Evolutionary conservation across 2,113 vertebrate genomes (phyloP).

Genomic region (Aptenodytes patagonicus): DNA sequence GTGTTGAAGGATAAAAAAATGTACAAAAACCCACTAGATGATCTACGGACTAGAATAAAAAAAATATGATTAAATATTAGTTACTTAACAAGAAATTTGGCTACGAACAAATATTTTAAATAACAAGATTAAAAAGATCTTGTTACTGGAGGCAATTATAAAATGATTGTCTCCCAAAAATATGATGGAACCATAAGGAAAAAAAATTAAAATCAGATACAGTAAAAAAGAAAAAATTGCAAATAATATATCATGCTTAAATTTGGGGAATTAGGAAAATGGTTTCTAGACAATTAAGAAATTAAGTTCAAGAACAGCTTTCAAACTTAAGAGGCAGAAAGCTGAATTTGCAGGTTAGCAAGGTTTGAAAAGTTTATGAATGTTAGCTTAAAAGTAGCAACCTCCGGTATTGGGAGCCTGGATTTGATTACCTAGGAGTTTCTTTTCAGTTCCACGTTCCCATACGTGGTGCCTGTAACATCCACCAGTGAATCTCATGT

Average conservation of each 20-base stretch:
- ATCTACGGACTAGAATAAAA: background rate
- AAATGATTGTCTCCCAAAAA: background rate
- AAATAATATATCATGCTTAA: background rate
- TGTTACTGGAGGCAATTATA: background rate
- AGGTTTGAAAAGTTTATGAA: background rate
- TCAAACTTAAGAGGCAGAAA: background rate
- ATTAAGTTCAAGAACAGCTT: background rate
- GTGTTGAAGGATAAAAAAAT: background rate
- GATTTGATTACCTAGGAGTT: background rate
- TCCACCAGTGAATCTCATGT: background rate
- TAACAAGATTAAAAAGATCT: background rate
- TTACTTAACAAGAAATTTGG: background rate
- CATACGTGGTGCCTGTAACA: background rate
- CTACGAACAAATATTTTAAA: background rate
- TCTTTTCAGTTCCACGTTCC: background rate
- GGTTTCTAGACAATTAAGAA: background rate
- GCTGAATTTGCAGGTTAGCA: background rate
- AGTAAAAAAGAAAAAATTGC: background rate
- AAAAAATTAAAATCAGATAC: background rate
- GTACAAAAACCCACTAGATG: fast-evolving
- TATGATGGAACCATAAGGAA: background rate
- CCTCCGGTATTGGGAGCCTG: background rate
- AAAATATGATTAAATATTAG: background rate
- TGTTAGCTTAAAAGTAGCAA: background rate
- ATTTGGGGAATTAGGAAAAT: background rate